Base-by-base conservation (phyloP, 2,113 vertebrate genomes). In the Corapipo altera region DNA sequence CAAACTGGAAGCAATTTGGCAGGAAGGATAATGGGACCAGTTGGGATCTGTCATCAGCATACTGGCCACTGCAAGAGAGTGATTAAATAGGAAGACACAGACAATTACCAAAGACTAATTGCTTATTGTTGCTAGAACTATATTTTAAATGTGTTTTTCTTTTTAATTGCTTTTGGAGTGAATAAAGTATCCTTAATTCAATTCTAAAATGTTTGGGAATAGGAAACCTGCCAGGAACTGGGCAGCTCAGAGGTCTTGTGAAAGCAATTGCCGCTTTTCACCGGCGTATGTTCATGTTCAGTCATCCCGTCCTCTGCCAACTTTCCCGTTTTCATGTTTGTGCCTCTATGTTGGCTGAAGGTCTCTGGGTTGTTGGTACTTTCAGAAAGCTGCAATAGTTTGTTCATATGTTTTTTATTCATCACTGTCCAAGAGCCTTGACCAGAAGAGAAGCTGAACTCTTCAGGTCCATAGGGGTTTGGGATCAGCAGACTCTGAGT, bases 181-280 rank as follows among this genome's bases (percentile, higher is more conserved):
- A 94, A 69, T 88, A 64, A 95, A 94, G 89, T 95, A 85, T 92
- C 89, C 91, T 96, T 97, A 97, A 97, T 97, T 96, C 85, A 91
- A 93, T 97, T 96, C 88, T 85, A 18, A 92, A 93, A 83, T 90
- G 83, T 91, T 96, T 89, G 89, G 86, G 82, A 66, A 75, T 93
- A 85, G 92, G 89, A 96, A 80, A 52, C 10, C 88, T 95, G 96
- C 96, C 94, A 96, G 76, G 78, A 95, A 74, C 83, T 0, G 3
- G 70, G 84, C 75, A 85, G 78, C 92, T 92, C 80, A 22, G 88
- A 93, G 89, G 89, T 92, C 93, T 74, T 93, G 73, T 81, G 92
- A 71, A 96, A 89, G 86, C 48, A 58, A 28, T 59, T 80, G 70
- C 77, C 83, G 92, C 62, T 85, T 85, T 84, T 93, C 70, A n/a